phyloP scores from a whole-genome alignment of 2,113 vertebrate genomes.

The Rhabdomys dilectus region DNA sequence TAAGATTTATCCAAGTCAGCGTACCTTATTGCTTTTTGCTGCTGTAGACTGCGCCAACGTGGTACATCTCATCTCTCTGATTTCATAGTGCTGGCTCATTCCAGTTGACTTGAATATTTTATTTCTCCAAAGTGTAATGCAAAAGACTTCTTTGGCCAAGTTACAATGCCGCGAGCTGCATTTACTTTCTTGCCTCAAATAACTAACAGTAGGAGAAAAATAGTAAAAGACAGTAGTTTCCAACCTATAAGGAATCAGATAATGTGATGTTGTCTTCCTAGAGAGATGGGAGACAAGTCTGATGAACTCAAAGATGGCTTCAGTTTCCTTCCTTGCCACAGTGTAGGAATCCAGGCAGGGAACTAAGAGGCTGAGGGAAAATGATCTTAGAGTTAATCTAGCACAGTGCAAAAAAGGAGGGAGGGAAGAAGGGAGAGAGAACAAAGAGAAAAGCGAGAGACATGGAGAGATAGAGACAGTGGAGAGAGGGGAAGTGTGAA shows the following conservation, averaged over 20 bases:
- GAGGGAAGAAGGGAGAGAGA: background rate
- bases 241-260: background rate
- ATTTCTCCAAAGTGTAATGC: conserved; percentile 31
- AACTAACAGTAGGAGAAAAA: background rate
- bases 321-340: background rate
- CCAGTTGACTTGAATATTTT: background rate
- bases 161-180: background rate
- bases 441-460: background rate
- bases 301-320: background rate
- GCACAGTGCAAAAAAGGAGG: background rate
- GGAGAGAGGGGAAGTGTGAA: background rate
- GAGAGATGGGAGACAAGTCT: background rate
- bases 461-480: no score
- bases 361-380: background rate
- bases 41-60: background rate
- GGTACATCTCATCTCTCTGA: background rate
- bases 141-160: background rate
- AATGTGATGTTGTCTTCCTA: background rate
- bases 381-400: background rate
- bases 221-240: background rate
- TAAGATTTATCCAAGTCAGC: background rate
- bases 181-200: background rate
- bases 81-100: background rate
- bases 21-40: background rate
- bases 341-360: background rate